phyloP scores from a whole-genome alignment of 2,113 vertebrate genomes.

The Rattus norvegicus region DNA sequence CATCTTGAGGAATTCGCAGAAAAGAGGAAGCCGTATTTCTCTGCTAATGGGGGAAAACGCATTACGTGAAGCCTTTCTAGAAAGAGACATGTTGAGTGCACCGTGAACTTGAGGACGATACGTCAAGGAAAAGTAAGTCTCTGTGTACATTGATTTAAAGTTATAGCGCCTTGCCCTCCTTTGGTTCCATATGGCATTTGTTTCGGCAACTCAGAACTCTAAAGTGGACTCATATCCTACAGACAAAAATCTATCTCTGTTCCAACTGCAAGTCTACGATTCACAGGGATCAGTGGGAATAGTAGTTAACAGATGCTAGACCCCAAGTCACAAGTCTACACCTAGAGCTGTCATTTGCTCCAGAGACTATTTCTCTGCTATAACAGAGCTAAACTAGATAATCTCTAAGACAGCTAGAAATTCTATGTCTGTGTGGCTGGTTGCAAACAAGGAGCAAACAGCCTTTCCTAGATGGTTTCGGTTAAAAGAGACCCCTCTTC shows the following conservation, averaged over 20 bases:
- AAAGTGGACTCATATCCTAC: not conserved
- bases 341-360: not conserved
- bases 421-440: not conserved
- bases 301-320: not conserved
- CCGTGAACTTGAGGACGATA: constrained; percentile 42
- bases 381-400: not conserved
- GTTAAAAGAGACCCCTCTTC: not conserved
- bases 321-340: not conserved
- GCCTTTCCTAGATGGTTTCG: not conserved
- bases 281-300: not conserved
- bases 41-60: constrained; percentile 30
- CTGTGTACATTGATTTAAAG: constrained; percentile 45
- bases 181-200: constrained; percentile 1
- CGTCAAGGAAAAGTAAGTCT: constrained; percentile 44
- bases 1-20: constrained; percentile 58
- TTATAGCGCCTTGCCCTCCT: constrained; percentile 6
- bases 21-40: constrained; percentile 60
- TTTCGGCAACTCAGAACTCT: constrained; percentile 34
- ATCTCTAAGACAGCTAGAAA: not conserved
- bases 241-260: not conserved
- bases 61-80: constrained; percentile 43
- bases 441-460: not conserved
- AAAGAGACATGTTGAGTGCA: constrained; percentile 39
- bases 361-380: not conserved
- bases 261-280: not conserved